Percentiles rank a stretch among this genome's conserved stretches.
Conservation (phyloP, 2,888 invertebrate species). For the Sarcophaga carnaria region DNA sequence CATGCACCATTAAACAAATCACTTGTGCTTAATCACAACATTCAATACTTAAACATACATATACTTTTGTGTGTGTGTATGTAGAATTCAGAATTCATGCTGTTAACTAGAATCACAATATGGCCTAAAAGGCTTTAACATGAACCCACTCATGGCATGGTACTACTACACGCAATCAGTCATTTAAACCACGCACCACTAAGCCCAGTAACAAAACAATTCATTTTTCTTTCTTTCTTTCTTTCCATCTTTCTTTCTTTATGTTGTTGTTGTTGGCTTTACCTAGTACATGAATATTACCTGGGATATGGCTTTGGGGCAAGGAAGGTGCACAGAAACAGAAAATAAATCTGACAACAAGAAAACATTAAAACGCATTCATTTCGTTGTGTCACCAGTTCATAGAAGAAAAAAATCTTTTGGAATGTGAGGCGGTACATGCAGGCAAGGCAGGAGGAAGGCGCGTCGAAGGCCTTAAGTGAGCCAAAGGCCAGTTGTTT, state of each 20-base stretch:
- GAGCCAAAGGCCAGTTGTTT: no score
- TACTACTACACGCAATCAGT: constrained; percentile 70
- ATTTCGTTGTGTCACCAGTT: constrained; percentile 58
- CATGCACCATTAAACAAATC: constrained; percentile 72
- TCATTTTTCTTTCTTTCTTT: constrained; percentile 25
- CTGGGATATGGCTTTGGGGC: constrained; percentile 1
- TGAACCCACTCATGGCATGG: constrained; percentile 68
- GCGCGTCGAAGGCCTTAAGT: neutral
- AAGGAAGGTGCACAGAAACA: neutral
- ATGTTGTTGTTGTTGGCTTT: neutral
- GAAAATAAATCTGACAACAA: constrained; percentile 49
- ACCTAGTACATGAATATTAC: constrained; percentile 1
- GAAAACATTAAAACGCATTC: constrained; percentile 59
- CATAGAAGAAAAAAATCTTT: constrained; percentile 29
- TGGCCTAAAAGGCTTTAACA: constrained; percentile 69
- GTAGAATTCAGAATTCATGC: constrained; percentile 49
- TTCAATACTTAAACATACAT: constrained; percentile 35
- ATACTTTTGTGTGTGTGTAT: constrained; percentile 13
- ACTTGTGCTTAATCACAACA: constrained; percentile 70
- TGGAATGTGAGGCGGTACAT: neutral
- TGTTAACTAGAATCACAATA: constrained; percentile 68
- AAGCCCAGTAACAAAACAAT: constrained; percentile 53
- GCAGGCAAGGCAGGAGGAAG: neutral
- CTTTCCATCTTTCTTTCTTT: neutral
- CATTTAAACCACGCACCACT: constrained; percentile 68